These are phyloP conservation scores for Muscicapa striata DNA, from an alignment of 2,797 vertebrate species.

Conservation along the genomic window DNA sequence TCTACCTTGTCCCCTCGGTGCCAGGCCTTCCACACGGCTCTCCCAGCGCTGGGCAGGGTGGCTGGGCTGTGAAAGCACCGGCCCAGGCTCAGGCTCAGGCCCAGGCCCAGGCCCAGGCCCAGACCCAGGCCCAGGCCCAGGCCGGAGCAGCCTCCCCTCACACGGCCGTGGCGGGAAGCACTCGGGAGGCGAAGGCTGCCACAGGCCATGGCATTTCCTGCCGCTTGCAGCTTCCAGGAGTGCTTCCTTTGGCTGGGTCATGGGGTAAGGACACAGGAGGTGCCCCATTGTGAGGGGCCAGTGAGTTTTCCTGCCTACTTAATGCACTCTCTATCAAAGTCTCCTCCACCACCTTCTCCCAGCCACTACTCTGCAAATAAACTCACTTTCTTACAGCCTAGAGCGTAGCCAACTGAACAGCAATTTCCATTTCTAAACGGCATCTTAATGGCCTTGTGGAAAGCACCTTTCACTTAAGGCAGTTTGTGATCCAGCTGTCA, in stretches of 20 bases:
- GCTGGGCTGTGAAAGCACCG: rapidly evolving
- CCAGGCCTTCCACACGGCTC: rapidly evolving
- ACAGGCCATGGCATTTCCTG: rapidly evolving
- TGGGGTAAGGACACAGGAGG: rapidly evolving
- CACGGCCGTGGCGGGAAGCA: rapidly evolving
- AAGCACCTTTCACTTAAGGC: not conserved
- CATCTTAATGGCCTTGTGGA: not conserved
- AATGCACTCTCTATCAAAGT: not conserved
- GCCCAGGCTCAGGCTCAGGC: no score
- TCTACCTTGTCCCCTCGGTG: not conserved
- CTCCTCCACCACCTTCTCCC: not conserved
- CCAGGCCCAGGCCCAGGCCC: no score
- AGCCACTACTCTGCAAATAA: not conserved
- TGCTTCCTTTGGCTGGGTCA: not conserved
- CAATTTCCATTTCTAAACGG: not conserved
- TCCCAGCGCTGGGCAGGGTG: rapidly evolving
- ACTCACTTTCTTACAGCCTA: not conserved
- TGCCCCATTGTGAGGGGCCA: rapidly evolving
- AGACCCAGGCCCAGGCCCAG: no score
- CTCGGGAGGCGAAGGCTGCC: rapidly evolving
- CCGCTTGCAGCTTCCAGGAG: rapidly evolving
- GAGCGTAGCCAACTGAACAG: rapidly evolving
- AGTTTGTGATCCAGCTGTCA: not conserved
- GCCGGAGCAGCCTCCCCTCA: not conserved
- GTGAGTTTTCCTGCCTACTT: not conserved